A percentile compares a stretch with the other conserved stretches of the same genome.
These are phyloP conservation scores for Argyresthia goedartella DNA, from an alignment of 2,888 invertebrate species.

Conservation along the genomic window DNA sequence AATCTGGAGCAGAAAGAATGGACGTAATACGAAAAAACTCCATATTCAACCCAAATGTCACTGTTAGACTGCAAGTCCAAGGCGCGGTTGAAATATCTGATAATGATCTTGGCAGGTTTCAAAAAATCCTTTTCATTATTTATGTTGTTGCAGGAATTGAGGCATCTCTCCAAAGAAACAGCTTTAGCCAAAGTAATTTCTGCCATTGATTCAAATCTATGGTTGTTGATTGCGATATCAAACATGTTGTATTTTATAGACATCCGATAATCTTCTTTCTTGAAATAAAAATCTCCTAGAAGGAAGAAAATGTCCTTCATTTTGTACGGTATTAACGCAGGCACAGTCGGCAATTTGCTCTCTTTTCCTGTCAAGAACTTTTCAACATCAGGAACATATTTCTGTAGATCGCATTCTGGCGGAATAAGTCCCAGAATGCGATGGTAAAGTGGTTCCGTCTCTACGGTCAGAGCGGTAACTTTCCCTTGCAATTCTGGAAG, in stretches of 20 bases:
- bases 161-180: conserved; percentile 81
- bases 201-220: conserved; percentile 93
- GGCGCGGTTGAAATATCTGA: conserved; percentile 86
- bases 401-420: conserved; percentile 74
- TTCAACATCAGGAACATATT: conserved; percentile 72
- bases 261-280: conserved; percentile 81
- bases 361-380: conserved; percentile 76
- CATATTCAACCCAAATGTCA: conserved; percentile 91
- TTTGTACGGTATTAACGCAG: conserved; percentile 67
- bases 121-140: conserved; percentile 75
- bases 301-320: conserved; percentile 87
- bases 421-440: conserved; percentile 80
- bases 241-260: conserved; percentile 86
- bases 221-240: conserved; percentile 85
- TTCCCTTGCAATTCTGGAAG: conserved; percentile 86
- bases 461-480: conserved; percentile 82
- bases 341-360: conserved; percentile 66
- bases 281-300: conserved; percentile 94
- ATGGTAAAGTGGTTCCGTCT: conserved; percentile 81
- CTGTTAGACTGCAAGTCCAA: conserved; percentile 81
- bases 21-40: conserved; percentile 89
- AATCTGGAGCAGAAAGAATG: conserved; percentile 92
- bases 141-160: conserved; percentile 79
- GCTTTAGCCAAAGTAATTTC: conserved; percentile 86
- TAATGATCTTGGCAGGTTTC: conserved; percentile 77